Conservation (phyloP, 2,113 vertebrate genomes). For the Scytalopus superciliaris region DNA sequence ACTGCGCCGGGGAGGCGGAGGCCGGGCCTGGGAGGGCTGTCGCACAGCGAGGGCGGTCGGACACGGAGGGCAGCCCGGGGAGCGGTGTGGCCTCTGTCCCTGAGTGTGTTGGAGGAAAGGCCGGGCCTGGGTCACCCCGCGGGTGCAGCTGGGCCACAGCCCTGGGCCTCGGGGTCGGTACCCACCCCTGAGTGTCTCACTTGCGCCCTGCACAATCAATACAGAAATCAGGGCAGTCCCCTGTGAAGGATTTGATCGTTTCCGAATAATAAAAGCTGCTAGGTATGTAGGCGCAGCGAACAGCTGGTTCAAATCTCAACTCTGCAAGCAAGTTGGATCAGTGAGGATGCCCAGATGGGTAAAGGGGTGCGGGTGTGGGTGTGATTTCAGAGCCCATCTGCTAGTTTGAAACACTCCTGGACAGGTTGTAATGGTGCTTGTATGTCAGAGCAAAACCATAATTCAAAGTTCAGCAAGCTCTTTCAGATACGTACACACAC, state of each 20-base stretch:
- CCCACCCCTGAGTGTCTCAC: too few relatives aligned
- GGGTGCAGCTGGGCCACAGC: too few relatives aligned
- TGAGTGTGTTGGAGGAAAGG: too few relatives aligned
- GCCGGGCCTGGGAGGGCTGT: too few relatives aligned
- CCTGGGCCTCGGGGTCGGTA: too few relatives aligned
- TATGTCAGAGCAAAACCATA: not conserved
- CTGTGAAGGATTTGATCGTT: accelerated
- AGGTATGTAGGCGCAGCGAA: accelerated
- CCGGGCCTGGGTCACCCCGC: too few relatives aligned
- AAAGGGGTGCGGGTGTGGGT: not conserved
- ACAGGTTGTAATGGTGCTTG: not conserved
- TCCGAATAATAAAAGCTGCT: not conserved
- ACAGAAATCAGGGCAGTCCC: not conserved
- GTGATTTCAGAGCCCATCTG: not conserved
- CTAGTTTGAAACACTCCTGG: not conserved
- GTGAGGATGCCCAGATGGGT: not conserved
- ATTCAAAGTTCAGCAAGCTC: not conserved
- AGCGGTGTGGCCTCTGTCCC: too few relatives aligned
- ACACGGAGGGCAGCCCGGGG: too few relatives aligned
- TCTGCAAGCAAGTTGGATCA: not conserved
- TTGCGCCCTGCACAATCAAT: not conserved
- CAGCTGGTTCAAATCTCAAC: not conserved
- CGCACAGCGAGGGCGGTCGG: too few relatives aligned
- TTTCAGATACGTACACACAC: accelerated
- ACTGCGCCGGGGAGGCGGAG: too few relatives aligned